Conservation (phyloP, 2,888 invertebrate genomes). For the Platycnemis pennipes region DNA sequence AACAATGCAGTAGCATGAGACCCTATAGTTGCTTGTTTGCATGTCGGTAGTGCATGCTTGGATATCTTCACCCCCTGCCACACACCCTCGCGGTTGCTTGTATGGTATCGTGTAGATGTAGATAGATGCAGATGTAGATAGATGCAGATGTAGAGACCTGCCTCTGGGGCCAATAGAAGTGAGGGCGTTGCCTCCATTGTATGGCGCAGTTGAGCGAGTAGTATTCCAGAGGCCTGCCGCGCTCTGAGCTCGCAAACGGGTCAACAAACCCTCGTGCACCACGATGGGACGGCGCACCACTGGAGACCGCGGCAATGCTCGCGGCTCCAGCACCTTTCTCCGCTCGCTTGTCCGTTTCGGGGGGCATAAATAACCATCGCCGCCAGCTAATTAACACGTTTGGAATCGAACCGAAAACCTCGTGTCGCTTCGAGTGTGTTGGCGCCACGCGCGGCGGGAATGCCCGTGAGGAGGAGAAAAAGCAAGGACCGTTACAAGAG, state of each 20-base stretch:
- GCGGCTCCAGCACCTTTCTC: neutral
- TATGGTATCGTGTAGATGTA: too few species aligned
- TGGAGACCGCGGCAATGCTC: neutral
- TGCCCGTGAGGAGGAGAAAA: neutral
- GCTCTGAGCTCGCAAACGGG: neutral
- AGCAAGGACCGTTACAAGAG: neutral
- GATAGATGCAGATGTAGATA: too few species aligned
- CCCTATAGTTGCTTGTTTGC: too few species aligned
- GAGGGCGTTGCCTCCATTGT: too few species aligned
- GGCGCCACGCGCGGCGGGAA: neutral
- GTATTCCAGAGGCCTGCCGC: neutral
- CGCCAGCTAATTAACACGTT: conserved; percentile 40
- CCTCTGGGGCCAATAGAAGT: too few species aligned
- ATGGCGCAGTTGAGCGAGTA: neutral
- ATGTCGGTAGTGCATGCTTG: too few species aligned
- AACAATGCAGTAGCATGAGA: too few species aligned
- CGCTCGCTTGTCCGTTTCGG: neutral
- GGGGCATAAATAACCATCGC: neutral
- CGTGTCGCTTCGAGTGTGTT: neutral
- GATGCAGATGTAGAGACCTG: too few species aligned
- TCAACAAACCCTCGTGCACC: neutral
- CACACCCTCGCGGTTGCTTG: too few species aligned
- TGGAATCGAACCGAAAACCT: conserved; percentile 19
- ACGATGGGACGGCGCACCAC: neutral
- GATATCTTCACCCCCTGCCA: too few species aligned